Percentiles rank a stretch among this genome's conserved stretches.
Conservation (phyloP, 2,888 invertebrate species). For the Catonia carolina region DNA sequence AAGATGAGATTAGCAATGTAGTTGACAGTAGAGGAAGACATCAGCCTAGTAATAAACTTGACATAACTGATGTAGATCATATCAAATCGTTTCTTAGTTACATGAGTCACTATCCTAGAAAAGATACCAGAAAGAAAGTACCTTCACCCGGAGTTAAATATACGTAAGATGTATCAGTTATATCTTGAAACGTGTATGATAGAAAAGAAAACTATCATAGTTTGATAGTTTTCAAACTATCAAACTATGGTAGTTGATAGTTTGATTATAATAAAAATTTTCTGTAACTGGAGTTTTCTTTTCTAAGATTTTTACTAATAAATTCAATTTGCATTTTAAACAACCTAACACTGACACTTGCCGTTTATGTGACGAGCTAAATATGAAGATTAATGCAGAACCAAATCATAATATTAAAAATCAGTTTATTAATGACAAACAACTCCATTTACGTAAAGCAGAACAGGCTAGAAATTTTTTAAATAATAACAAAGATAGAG, state of each 20-base stretch:
- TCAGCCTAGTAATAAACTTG: neutral
- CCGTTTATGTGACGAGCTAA: neutral
- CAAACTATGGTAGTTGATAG: no score
- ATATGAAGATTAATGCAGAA: constrained; percentile 11
- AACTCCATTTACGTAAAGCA: constrained; percentile 3
- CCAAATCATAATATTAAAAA: neutral
- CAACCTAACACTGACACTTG: constrained; percentile 8
- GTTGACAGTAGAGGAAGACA: constrained; percentile 3
- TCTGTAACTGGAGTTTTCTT: no score
- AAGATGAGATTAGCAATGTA: constrained; percentile 1
- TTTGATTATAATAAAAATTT: no score
- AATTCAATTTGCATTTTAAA: constrained; percentile 14
- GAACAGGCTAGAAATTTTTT: neutral
- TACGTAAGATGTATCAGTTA: constrained; percentile 4
- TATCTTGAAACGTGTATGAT: constrained; percentile 12
- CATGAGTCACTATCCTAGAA: constrained; percentile 7
- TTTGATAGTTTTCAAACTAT: no score
- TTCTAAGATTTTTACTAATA: constrained; percentile 7
- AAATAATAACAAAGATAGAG: neutral
- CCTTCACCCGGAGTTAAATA: constrained; percentile 6
- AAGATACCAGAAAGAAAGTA: constrained; percentile 1
- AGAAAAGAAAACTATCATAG: no score
- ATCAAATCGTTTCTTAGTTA: constrained; percentile 14
- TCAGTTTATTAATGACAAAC: neutral
- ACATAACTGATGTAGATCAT: constrained; percentile 1